These are phyloP conservation scores for Tympanoctomys barrerae DNA, from an alignment of 2,797 vertebrate genomes.

Conservation along the genomic window DNA sequence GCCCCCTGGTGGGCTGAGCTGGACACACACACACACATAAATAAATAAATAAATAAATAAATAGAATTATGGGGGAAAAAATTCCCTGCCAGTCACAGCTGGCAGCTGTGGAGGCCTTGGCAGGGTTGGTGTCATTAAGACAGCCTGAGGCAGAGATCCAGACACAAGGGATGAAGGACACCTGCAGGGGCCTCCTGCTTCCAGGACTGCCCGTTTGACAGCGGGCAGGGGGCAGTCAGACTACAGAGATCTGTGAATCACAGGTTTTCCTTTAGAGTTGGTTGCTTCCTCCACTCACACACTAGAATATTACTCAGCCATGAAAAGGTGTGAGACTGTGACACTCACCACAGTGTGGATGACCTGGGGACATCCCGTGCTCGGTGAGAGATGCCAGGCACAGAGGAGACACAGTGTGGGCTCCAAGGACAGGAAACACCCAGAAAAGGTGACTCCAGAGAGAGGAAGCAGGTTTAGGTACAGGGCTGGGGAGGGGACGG, in stretches of 20 bases:
- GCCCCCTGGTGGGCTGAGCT: no score
- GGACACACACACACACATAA: no score
- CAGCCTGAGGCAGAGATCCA: background rate
- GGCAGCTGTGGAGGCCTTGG: background rate
- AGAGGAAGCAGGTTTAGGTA: background rate
- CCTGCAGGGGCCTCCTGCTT: background rate
- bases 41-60: no score
- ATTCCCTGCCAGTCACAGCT: background rate
- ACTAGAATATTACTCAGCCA: background rate
- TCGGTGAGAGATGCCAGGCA: background rate
- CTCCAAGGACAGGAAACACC: background rate
- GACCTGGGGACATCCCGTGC: background rate
- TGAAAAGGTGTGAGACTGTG: background rate
- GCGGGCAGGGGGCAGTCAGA: background rate
- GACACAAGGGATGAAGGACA: background rate
- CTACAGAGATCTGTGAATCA: no score
- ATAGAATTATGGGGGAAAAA: background rate
- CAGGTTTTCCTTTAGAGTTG: background rate
- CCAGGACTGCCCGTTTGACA: background rate
- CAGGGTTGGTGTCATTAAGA: background rate
- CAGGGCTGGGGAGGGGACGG: background rate
- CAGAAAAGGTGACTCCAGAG: background rate
- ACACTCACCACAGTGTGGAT: background rate
- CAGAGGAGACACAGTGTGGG: background rate
- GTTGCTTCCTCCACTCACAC: no score